Evolutionary conservation across 2,113 vertebrate species (phyloP).

Genomic region (Eublepharis macularius): DNA sequence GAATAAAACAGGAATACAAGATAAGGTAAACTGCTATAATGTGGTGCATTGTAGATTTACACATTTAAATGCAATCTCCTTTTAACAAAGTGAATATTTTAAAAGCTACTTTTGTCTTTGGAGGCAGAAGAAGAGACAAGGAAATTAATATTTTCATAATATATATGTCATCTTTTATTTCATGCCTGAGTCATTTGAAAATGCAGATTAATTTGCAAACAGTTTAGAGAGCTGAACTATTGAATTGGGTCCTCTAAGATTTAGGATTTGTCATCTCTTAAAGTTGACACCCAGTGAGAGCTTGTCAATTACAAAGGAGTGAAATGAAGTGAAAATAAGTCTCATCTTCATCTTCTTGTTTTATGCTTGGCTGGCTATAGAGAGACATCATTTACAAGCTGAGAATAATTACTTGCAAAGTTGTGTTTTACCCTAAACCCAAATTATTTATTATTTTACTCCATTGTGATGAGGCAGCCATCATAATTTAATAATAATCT

Average conservation of each 20-base stretch:
- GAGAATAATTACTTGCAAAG: slow-evolving; percentile 92
- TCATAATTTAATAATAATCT: slow-evolving; percentile 56
- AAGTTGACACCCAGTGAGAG: slow-evolving; percentile 91
- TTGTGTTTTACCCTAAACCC: slow-evolving; percentile 83
- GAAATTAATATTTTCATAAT: slow-evolving; percentile 81
- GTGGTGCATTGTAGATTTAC: slow-evolving; percentile 45
- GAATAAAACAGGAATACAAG: slow-evolving; percentile 37
- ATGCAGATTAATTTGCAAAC: slow-evolving; percentile 95
- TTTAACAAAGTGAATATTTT: slow-evolving; percentile 69
- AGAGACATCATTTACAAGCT: slow-evolving; percentile 92
- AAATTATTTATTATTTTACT: slow-evolving; percentile 83
- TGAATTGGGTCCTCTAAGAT: slow-evolving; percentile 90
- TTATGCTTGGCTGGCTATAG: slow-evolving; percentile 89
- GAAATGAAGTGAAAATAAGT: slow-evolving; percentile 96
- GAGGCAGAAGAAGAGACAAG: slow-evolving; percentile 59
- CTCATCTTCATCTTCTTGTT: slow-evolving; percentile 99
- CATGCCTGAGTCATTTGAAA: slow-evolving; percentile 87
- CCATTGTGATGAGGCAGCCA: slow-evolving; percentile 28
- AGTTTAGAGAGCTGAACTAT: slow-evolving; percentile 86
- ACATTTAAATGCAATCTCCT: slow-evolving; percentile 42
- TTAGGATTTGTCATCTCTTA: slow-evolving; percentile 96
- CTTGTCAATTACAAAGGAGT: slow-evolving; percentile 97
- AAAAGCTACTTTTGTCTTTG: slow-evolving; percentile 69
- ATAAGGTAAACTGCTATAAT: slow-evolving; percentile 42
- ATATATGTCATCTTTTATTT: slow-evolving; percentile 80